phyloP scores from a whole-genome alignment of 2,113 vertebrate genomes.

The Pimephales promelas region DNA sequence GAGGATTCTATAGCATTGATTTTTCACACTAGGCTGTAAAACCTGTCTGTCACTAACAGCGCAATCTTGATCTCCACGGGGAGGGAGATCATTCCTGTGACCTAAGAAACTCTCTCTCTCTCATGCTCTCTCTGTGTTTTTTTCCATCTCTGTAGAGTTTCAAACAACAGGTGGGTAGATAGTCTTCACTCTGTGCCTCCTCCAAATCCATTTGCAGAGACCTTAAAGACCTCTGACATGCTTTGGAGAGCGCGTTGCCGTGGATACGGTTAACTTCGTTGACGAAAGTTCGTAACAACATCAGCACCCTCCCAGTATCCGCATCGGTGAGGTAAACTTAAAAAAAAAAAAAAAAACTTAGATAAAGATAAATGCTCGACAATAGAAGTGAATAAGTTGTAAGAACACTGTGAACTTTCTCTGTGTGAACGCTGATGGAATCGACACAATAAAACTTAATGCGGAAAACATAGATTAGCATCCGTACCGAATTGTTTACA shows the following conservation, averaged over 20 bases:
- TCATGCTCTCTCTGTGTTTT: neutral
- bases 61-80: conserved; percentile 53
- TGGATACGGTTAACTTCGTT: neutral
- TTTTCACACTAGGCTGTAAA: conserved; percentile 59
- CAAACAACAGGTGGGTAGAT: conserved; percentile 39
- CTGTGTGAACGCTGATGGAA: neutral
- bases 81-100: conserved; percentile 45
- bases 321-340: too few species aligned
- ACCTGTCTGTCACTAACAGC: conserved; percentile 54
- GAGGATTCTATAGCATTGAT: conserved; percentile 62
- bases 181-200: conserved; percentile 19
- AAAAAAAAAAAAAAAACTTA: too few species aligned
- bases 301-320: neutral
- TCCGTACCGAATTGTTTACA: conserved; percentile 23
- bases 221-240: conserved; percentile 5
- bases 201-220: conserved; percentile 46
- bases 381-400: neutral
- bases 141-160: conserved; percentile 9
- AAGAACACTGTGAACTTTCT: neutral
- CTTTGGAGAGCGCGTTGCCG: conserved; percentile 21
- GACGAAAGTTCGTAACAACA: neutral
- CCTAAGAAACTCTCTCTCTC: conserved; percentile 37
- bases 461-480: neutral
- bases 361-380: neutral
- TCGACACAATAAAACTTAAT: neutral